These are phyloP conservation scores for Dryas iulia DNA, from an alignment of 1,140 invertebrate genomes.

Conservation along the genomic window DNA sequence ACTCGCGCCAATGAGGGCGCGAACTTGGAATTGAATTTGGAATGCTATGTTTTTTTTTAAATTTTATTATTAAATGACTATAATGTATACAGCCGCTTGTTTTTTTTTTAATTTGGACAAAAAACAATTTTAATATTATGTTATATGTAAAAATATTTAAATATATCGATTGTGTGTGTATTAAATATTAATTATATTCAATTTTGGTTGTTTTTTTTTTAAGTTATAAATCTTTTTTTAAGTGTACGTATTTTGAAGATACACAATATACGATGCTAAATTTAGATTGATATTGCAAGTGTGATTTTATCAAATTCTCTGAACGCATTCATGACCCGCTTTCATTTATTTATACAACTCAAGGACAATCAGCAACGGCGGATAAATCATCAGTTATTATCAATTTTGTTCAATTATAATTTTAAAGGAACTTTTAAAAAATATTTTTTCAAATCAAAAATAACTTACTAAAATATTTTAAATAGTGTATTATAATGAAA, in stretches of 20 bases:
- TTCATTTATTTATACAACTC: constrained; percentile 35
- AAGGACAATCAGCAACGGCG: constrained; percentile 22
- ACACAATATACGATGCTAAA: background rate
- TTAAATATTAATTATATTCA: background rate
- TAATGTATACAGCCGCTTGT: background rate
- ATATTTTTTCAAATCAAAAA: no score
- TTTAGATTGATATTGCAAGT: constrained; percentile 12
- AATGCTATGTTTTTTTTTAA: constrained; percentile 32
- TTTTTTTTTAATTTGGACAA: background rate
- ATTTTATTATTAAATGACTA: background rate
- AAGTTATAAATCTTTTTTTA: background rate
- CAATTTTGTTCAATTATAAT: constrained; percentile 3
- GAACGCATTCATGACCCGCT: constrained; percentile 39
- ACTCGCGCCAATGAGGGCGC: constrained; percentile 44
- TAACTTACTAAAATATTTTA: no score
- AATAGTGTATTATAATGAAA: no score
- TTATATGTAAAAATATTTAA: constrained; percentile 7
- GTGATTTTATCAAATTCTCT: constrained; percentile 43
- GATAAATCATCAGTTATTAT: constrained; percentile 22
- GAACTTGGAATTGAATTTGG: constrained; percentile 50
- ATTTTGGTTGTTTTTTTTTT: background rate
- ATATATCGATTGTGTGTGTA: background rate
- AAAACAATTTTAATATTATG: background rate
- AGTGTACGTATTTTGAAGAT: background rate
- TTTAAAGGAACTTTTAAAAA: no score